These are phyloP conservation scores for Paradoxurus hermaphroditus DNA, from an alignment of 2,113 vertebrate species.

Conservation along the genomic window DNA sequence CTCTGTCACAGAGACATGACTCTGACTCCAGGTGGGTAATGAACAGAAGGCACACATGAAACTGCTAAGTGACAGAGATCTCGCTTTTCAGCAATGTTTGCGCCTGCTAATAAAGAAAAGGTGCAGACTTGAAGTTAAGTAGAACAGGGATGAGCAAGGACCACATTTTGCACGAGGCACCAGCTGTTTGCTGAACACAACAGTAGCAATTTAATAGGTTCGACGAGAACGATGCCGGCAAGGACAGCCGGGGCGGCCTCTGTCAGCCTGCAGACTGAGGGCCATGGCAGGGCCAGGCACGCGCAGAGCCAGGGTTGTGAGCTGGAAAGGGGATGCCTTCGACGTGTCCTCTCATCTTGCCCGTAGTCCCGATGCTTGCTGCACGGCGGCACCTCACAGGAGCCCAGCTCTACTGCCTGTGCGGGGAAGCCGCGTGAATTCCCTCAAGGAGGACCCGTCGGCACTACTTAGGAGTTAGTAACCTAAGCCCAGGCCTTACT, in stretches of 20 bases:
- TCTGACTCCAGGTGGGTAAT: conserved; percentile 34
- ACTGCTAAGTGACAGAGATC: conserved; percentile 4
- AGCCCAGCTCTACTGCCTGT: not conserved
- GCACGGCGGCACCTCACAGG: not conserved
- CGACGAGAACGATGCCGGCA: not conserved
- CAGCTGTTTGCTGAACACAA: conserved; percentile 27
- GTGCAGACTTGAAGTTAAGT: not conserved
- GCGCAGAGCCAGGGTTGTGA: too few species aligned
- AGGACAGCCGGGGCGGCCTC: not conserved
- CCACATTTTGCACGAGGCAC: not conserved
- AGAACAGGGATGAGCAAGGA: not conserved
- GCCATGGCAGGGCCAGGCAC: rapidly evolving
- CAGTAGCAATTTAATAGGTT: not conserved
- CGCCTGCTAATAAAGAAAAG: not conserved
- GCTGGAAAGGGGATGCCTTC: not conserved
- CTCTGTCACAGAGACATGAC: not conserved
- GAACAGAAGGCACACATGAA: not conserved
- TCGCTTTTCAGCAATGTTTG: not conserved
- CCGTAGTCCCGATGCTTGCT: rapidly evolving
- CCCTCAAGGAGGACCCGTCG: not conserved
- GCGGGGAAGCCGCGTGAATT: not conserved
- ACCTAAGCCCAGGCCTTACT: not conserved
- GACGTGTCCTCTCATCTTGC: not conserved
- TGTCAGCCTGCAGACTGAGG: not conserved
- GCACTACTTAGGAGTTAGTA: not conserved